Evolutionary conservation across 2,888 invertebrate species (phyloP).

Genomic region (Caenorhabditis sp.): DNA sequence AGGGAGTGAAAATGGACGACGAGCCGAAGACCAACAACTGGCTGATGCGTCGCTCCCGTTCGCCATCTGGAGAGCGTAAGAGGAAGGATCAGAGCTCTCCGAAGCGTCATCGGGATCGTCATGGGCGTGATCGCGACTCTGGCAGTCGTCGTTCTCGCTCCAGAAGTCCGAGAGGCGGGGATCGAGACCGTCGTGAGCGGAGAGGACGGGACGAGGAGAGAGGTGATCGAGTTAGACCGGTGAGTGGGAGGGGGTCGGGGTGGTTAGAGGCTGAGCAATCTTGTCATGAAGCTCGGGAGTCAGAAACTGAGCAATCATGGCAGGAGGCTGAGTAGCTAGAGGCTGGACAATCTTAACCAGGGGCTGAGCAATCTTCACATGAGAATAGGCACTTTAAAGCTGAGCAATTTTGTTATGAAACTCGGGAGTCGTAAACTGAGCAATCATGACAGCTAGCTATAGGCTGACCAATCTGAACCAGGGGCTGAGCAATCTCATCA

Average conservation of each 20-base stretch:
- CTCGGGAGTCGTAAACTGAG: no score
- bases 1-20: slow-evolving; percentile 12
- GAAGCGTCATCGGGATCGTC: background rate
- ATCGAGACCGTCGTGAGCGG: background rate
- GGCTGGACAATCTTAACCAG: no score
- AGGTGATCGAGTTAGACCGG: background rate
- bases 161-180: background rate
- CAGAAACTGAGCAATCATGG: background rate
- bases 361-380: no score
- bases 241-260: background rate
- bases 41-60: slow-evolving; percentile 69
- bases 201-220: background rate
- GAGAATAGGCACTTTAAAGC: no score
- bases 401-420: no score
- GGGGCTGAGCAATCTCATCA: no score
- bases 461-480: no score
- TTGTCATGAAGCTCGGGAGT: background rate
- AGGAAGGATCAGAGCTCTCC: slow-evolving; percentile 3
- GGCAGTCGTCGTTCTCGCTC: slow-evolving; percentile 10
- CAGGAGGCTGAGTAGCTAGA: no score
- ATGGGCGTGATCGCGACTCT: background rate
- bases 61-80: slow-evolving; percentile 49
- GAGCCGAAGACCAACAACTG: slow-evolving; percentile 61
- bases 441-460: no score
- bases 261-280: background rate